Evolutionary conservation across 2,888 invertebrate genomes (phyloP).

Genomic region (Atrina japonica): DNA sequence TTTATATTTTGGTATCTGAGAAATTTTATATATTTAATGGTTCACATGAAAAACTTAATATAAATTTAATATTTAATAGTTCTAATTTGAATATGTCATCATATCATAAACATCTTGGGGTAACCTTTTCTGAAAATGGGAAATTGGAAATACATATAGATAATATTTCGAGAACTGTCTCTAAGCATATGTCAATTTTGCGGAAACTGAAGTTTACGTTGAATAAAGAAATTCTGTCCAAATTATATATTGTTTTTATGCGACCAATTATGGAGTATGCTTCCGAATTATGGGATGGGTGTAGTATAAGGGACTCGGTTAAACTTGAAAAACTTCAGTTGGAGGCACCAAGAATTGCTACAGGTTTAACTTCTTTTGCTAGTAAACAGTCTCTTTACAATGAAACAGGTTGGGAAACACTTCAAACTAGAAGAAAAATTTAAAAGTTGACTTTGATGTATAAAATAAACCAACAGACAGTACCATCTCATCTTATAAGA

Average conservation of each 20-base stretch:
- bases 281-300: constrained; percentile 24
- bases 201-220: constrained; percentile 29
- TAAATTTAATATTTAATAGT: too few relatives aligned
- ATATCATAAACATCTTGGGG: constrained; percentile 16
- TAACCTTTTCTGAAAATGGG: constrained; percentile 7
- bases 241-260: constrained; percentile 11
- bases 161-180: constrained; percentile 11
- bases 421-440: background rate
- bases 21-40: too few relatives aligned
- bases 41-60: too few relatives aligned
- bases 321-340: constrained; percentile 12
- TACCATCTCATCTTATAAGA: background rate
- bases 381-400: constrained; percentile 7
- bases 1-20: too few relatives aligned
- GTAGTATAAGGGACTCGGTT: background rate
- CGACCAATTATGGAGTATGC: constrained; percentile 19
- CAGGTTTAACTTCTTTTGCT: constrained; percentile 15
- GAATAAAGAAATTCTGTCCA: constrained; percentile 3
- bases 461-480: constrained; percentile 1
- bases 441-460: background rate
- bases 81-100: too few relatives aligned
- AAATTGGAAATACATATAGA: constrained; percentile 24
- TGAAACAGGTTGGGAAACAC: constrained; percentile 16
- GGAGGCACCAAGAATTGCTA: constrained; percentile 8
- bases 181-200: constrained; percentile 17